Base-by-base conservation (phyloP, 2,888 invertebrate genomes). In the Halictus quadricinctus region DNA sequence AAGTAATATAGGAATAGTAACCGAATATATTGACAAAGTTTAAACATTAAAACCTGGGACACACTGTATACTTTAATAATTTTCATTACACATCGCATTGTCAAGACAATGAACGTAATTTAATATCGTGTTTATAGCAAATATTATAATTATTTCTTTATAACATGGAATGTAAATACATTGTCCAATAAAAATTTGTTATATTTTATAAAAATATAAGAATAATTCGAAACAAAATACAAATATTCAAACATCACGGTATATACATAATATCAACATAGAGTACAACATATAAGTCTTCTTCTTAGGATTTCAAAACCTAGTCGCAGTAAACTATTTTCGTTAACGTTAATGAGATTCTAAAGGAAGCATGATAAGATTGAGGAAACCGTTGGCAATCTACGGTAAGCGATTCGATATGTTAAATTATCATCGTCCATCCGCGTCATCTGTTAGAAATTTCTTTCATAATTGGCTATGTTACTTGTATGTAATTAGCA, bases 321-420 rank as follows among this genome's bases (percentile, higher is more conserved):
- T 82, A 85, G 74, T 70, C 18, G 36, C 64, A 72, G 43, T 66
- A 46, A 58, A 76, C 54, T 73, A 73, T n/a, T 13, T 21, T 13
- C 80, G 29, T 80, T 36, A 58, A 43, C 6, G n/a, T 72, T 86
- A 77, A 79, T 70, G 46, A 73, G 15, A 73, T 70, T 72, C 70
- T 72, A 60, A 29, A 75, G 78, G 80, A 86, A 86, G 76, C 74
- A 70, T 78, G 72, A 77, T 73, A 78, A 75, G 36, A 64, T 25
- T 74, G 25, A 75, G 54, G 72, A 66, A 83, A 79, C 69, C 36
- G 43, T 64, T 81, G 72, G 72, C 64, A 60, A 77, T 78, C 18
- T 75, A 77, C 13, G 21, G 12, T 78, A 70, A 50, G 18, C 72
- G 43, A 41, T 76, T 60, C 74, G 36, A 79, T 83, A 81, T 78